Evolutionary conservation across 2,797 vertebrate genomes (phyloP).

Genomic region (Notolepis coatsorum): DNA sequence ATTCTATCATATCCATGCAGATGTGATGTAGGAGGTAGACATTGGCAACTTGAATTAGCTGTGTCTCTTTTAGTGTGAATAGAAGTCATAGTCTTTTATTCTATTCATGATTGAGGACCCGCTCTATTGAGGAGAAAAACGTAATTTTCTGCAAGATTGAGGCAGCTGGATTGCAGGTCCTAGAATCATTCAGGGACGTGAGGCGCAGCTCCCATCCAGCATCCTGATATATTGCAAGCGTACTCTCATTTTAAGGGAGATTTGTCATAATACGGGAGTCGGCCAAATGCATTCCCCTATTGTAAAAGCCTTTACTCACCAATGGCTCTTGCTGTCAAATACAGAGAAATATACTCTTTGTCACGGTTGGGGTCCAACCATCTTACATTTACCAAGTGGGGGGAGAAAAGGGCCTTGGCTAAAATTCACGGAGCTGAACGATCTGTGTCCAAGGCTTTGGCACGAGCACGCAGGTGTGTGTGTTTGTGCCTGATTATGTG

Average conservation of each 20-base stretch:
- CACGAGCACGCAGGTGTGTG: conserved; percentile 6
- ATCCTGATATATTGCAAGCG: conserved; percentile 77
- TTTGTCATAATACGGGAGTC: conserved; percentile 82
- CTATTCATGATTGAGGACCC: conserved; percentile 28
- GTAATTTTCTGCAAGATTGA: conserved; percentile 42
- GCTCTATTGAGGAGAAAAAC: conserved; percentile 23
- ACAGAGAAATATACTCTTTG: conserved; percentile 65
- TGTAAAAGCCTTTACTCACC: conserved; percentile 71
- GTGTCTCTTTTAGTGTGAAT: not conserved
- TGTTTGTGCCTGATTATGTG: conserved; percentile 11
- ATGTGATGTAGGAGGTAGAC: not conserved
- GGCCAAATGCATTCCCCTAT: conserved; percentile 72
- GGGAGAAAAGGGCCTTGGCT: conserved; percentile 45
- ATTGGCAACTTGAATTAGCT: not conserved
- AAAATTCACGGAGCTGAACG: conserved; percentile 50
- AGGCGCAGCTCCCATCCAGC: conserved; percentile 67
- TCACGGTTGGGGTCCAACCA: conserved; percentile 56
- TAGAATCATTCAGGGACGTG: conserved; percentile 67
- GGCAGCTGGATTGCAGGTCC: conserved; percentile 29
- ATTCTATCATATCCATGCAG: not conserved
- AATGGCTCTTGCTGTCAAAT: conserved; percentile 78
- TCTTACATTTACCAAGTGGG: conserved; percentile 46
- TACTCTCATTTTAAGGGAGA: conserved; percentile 77
- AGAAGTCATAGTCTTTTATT: no score
- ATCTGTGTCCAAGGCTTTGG: conserved; percentile 32